phyloP scores from a whole-genome alignment of 2,113 vertebrate genomes.

The Copsychus sechellarum region DNA sequence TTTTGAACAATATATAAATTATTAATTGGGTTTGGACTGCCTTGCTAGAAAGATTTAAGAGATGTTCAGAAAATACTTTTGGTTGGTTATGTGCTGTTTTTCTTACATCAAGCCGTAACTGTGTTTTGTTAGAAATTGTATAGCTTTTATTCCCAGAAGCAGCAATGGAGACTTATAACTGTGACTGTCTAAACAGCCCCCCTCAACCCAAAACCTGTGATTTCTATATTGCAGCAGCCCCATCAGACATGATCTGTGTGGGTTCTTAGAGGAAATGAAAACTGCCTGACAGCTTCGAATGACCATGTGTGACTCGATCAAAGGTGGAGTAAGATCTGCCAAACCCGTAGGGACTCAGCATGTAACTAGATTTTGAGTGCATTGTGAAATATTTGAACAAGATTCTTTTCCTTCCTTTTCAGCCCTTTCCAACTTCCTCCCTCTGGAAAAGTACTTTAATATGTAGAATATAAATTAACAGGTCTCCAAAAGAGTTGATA shows the following conservation, averaged over 20 bases:
- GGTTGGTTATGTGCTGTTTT: neutral
- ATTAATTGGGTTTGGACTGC: neutral
- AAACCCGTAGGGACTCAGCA: neutral
- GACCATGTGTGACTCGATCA: neutral
- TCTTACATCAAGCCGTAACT: neutral
- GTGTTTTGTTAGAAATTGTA: neutral
- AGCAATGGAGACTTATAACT: neutral
- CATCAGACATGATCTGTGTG: neutral
- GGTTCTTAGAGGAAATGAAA: conserved; percentile 6
- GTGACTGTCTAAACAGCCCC: neutral
- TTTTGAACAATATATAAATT: neutral
- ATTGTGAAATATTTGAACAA: conserved; percentile 38
- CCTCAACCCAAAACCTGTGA: neutral
- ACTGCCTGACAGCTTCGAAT: neutral
- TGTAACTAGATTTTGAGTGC: neutral
- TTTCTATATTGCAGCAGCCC: neutral
- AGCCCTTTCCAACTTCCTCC: neutral
- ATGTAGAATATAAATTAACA: conserved; percentile 27
- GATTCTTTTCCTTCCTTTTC: conserved; percentile 11
- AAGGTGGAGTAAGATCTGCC: neutral
- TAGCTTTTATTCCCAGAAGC: neutral
- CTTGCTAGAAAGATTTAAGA: conserved; percentile 23
- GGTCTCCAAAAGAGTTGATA: neutral
- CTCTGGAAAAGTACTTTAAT: conserved; percentile 40
- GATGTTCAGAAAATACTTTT: conserved; percentile 18